Base-by-base conservation (phyloP, 2,888 invertebrate genomes). In the Eupithecia pulchellata region DNA sequence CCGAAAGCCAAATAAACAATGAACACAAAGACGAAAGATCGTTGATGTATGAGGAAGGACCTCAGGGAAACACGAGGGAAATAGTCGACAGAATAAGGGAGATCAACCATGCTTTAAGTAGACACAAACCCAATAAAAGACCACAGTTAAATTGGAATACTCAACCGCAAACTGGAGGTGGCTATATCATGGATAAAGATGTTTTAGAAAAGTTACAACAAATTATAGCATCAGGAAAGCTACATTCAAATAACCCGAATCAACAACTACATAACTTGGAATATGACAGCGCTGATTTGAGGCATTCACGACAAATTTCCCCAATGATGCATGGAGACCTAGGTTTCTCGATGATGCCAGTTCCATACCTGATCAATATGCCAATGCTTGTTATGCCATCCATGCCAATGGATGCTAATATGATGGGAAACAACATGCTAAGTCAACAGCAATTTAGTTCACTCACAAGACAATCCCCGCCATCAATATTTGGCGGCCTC, bases 71-170 rank as follows among this genome's bases (percentile, higher is more conserved):
- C 39, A 86, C 89, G 6, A 84, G 80, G 82, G 92, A 95, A 39
- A 95, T 95, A 68, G 81, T 95, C 34, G 91, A 94, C 52, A 95
- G 95, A 86, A 95, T 95, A 73, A 92, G 91, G 79, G 87, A 89
- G 71, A 89, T 95, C 5, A 96, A 96, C 78, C 89, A 91, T 61
- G 90, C 90, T 27, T 76, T 93, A 5, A 82, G 39, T 60, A 55
- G 29, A 4, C 69, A 91, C 81, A 87, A 93, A 88, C 85, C 91
- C 55, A 79, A 81, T 30, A 86, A 81, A 73, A 82, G 84, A 73
- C 85, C 84, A 68, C 87, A 86, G 70, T 78, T 84, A 1, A 86
- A 86, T 64, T 88, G 84, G 78, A 88, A 89, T 57, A 80, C 82
- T 9, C 83, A 85, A 61, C 85, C 86, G 17, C 84, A 86, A 61